Evolutionary conservation across 2,888 invertebrate species (phyloP).

Genomic region (Nemoura dubitans): DNA sequence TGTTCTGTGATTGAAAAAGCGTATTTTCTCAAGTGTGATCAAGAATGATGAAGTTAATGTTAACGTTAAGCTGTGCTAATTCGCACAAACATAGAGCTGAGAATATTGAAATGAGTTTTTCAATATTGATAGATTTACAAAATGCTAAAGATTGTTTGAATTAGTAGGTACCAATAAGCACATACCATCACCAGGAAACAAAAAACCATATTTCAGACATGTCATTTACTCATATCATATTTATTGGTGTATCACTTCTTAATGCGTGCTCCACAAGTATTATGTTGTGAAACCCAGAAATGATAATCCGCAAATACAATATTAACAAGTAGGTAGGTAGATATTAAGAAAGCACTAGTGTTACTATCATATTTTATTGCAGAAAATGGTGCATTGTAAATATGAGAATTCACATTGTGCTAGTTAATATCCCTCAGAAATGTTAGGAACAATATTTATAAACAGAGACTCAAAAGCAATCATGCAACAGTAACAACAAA

Average conservation of each 20-base stretch:
- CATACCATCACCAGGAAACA: neutral
- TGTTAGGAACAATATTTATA: neutral
- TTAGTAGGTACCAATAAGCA: neutral
- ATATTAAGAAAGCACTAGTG: neutral
- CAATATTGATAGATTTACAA: constrained; percentile 10
- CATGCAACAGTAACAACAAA: neutral
- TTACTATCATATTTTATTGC: neutral
- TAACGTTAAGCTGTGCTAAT: neutral
- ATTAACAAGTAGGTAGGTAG: neutral
- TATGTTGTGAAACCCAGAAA: neutral
- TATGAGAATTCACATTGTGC: neutral
- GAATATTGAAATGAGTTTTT: constrained; percentile 14
- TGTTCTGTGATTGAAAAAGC: neutral
- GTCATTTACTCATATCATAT: no score
- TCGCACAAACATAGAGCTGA: neutral
- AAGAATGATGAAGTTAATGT: neutral
- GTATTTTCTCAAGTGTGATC: neutral
- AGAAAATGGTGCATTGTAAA: neutral
- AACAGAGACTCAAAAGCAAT: neutral
- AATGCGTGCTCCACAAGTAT: no score
- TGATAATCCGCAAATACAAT: neutral
- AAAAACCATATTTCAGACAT: neutral
- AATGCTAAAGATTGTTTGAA: neutral
- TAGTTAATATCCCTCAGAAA: neutral
- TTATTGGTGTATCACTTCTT: no score